A percentile compares a stretch with the other conserved stretches of the same genome.
phyloP scores from a whole-genome alignment of 2,113 vertebrate species.

The Prinia subflava region DNA sequence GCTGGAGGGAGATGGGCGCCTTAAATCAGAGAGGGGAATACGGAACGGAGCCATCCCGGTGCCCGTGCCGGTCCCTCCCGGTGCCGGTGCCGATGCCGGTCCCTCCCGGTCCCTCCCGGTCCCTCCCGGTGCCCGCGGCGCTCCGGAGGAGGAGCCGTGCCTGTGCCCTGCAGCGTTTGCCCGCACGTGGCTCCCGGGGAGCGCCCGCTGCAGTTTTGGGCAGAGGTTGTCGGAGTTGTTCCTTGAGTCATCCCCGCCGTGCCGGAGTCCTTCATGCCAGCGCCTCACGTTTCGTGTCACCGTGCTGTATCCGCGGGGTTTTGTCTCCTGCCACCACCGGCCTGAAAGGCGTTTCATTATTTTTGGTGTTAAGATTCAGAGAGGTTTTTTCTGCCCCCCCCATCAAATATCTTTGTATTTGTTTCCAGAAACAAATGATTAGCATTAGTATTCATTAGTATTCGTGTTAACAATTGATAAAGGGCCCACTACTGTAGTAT shows the following conservation, averaged over 20 bases:
- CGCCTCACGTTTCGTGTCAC: not conserved
- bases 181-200: not conserved
- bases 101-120: no score
- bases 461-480: slow-evolving; percentile 63
- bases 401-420: slow-evolving; percentile 49
- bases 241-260: not conserved
- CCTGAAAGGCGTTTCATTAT: not conserved
- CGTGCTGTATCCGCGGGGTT: not conserved
- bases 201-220: not conserved
- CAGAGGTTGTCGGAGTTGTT: not conserved
- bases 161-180: not conserved
- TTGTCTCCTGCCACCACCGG: not conserved
- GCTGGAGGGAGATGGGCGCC: not conserved
- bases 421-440: slow-evolving; percentile 65
- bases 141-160: fast-evolving
- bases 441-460: slow-evolving; percentile 66
- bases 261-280: fast-evolving
- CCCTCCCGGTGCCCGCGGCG: fast-evolving
- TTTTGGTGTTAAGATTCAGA: slow-evolving; percentile 20
- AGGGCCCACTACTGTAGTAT: slow-evolving; percentile 50
- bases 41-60: not conserved
- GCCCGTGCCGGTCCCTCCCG: not conserved
- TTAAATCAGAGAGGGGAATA: not conserved
- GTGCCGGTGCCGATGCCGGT: fast-evolving
- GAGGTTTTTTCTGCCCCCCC: fast-evolving